Evolutionary conservation across 1,140 invertebrate genomes (phyloP).

Genomic region (Diplogasteroides magnus): DNA sequence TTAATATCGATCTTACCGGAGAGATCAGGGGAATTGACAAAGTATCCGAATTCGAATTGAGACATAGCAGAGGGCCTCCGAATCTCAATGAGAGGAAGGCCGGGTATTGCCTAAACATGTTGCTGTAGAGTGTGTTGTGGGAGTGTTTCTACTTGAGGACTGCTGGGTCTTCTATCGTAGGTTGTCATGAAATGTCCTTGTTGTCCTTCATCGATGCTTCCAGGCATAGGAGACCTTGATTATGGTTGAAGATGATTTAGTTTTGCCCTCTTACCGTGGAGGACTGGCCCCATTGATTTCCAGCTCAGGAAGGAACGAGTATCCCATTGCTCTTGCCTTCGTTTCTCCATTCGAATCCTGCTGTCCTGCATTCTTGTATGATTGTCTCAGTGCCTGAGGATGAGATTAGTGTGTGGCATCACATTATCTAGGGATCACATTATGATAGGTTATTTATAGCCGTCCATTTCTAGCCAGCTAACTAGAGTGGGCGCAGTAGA

Average conservation of each 20-base stretch:
- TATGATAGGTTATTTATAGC: too few species aligned
- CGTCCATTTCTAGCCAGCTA: too few species aligned
- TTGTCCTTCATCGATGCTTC: slow-evolving; percentile 24
- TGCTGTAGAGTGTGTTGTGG: neutral
- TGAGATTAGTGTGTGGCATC: too few species aligned
- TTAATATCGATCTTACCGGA: slow-evolving; percentile 20
- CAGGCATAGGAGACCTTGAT: slow-evolving; percentile 23
- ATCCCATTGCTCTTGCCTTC: slow-evolving; percentile 37
- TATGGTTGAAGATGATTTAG: neutral
- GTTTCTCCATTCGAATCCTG: slow-evolving; percentile 47
- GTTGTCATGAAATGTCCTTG: slow-evolving; percentile 14
- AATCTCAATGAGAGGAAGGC: slow-evolving; percentile 53
- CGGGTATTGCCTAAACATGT: slow-evolving; percentile 40
- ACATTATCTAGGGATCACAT: too few species aligned
- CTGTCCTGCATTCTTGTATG: slow-evolving; percentile 45
- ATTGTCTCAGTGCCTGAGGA: slow-evolving; percentile 39
- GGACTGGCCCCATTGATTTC: slow-evolving; percentile 54
- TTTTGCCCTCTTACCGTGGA: slow-evolving; percentile 32
- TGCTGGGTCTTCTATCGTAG: slow-evolving; percentile 41
- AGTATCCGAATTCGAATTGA: slow-evolving; percentile 55
- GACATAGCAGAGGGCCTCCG: slow-evolving; percentile 51
- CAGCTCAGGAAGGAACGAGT: slow-evolving; percentile 47
- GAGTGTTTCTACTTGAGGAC: slow-evolving; percentile 34
- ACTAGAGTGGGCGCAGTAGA: too few species aligned
- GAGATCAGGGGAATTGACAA: slow-evolving; percentile 54